Evolutionary conservation across 92 coral and sea anemone genomes (phyloP).

Genomic region (Paragorgia papillata): DNA sequence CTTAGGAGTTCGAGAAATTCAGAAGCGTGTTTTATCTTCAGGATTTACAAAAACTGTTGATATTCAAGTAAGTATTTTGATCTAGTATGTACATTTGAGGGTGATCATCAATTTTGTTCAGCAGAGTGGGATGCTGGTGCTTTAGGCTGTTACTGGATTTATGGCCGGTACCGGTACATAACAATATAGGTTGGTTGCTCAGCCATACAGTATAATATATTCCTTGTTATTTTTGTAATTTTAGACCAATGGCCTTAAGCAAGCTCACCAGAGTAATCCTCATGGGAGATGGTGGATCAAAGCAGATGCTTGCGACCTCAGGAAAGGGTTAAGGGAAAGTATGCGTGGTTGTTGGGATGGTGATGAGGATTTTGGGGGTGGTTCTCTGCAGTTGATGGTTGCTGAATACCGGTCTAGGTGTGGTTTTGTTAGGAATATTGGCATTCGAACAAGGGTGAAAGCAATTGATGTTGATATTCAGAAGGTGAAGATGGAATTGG

Average conservation of each 20-base stretch:
- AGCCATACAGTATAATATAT: conserved; percentile 2
- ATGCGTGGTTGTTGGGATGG: too few relatives aligned
- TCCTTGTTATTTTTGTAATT: too few relatives aligned
- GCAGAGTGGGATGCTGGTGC: conserved; percentile 16
- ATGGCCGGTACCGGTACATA: neutral
- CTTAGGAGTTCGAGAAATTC: conserved; percentile 50
- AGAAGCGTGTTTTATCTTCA: conserved; percentile 37
- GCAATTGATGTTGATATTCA: conserved; percentile 23
- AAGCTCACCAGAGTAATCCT: conserved; percentile 42
- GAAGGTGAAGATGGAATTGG: conserved; percentile 25
- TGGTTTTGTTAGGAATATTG: conserved; percentile 18
- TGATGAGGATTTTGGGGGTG: conserved; percentile 56
- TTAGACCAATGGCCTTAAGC: conserved; percentile 22
- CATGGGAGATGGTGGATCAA: conserved; percentile 55
- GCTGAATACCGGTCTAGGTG: conserved; percentile 35
- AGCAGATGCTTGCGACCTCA: conserved; percentile 54
- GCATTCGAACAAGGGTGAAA: conserved; percentile 26
- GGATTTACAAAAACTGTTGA: conserved; percentile 56
- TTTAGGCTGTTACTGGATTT: neutral
- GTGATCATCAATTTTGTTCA: too few relatives aligned
- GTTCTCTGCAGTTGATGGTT: conserved; percentile 21
- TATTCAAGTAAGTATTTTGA: conserved; percentile 51
- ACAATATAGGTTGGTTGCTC: neutral
- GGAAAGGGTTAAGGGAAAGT: conserved; percentile 47
- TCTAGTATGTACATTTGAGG: too few relatives aligned